Base-by-base conservation (phyloP, 2,113 vertebrate species). In the Anseranas semipalmata region DNA sequence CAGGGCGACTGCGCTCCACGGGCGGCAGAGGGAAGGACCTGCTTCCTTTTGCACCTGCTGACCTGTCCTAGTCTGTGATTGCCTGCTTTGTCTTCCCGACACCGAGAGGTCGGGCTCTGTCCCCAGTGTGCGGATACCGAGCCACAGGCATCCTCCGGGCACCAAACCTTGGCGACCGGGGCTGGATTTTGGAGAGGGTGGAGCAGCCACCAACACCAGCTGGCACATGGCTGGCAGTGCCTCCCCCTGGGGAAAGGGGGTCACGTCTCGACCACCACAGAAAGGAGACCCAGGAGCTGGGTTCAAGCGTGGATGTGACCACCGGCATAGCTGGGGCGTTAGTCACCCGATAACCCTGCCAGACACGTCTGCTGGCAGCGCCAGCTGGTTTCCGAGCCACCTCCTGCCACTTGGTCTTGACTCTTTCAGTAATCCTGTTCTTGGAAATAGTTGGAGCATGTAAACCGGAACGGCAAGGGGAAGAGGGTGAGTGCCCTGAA, bases 141-240 rank as follows among this genome's bases (percentile, higher is more conserved):
- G 33, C 35, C 89, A 71, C 4, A 4, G 59, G 59, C 20, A 62
- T 41, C 39, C 16, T 70, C 46, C 67, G 70, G n/a, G 27, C 59
- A 87, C 24, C 33, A 77, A 41, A 45, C 3, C 27, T 16, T 45
- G 25, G 6, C 15, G 5, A 2, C 9, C 0, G 0, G 46, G 55
- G 55, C 5, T 22, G 43, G 22, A 13, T 55, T 78, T 71, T 63
- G 24, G 24, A 86, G 50, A 28, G 46, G 6, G n/a, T 39, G 37
- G 11, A 55, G 24, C 43, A 74, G 46, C 37, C 60, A 73, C 33
- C 72, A 70, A 5, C 33, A 60, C 39, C 35, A 35, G 33, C 22
- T 73, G 18, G 8, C 52, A 15, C 2, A 0, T 0, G 9, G 30
- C 62, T 63, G 14, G 4, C 1, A 0, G 59, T 77, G 39, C 35